Conservation (phyloP, 1,140 invertebrate genomes). For the Paralvinella palmiformis region DNA sequence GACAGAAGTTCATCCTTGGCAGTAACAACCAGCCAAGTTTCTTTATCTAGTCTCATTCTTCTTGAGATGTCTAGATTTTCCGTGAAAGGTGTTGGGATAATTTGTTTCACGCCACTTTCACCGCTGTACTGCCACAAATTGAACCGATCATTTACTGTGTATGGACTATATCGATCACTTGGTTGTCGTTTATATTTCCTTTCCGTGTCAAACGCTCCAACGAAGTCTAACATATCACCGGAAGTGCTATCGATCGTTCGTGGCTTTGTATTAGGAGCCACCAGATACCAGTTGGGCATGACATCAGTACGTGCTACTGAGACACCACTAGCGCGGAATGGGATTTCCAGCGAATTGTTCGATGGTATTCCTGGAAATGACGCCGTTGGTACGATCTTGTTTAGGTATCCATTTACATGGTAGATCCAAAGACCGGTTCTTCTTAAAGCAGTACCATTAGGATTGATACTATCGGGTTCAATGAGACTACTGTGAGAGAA, state of each 20-base stretch:
- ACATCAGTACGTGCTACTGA: neutral
- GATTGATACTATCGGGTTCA: neutral
- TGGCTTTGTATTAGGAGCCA: neutral
- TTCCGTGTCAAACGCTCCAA: neutral
- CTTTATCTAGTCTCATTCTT: neutral
- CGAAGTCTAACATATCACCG: conserved; percentile 1
- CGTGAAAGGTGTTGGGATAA: neutral
- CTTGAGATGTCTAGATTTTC: neutral
- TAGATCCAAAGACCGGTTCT: neutral
- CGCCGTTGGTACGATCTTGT: neutral
- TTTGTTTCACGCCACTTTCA: neutral
- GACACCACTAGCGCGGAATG: neutral
- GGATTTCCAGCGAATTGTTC: neutral
- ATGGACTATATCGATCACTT: neutral
- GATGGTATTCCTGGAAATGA: neutral
- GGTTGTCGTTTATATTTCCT: neutral
- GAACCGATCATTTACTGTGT: neutral
- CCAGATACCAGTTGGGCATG: conserved; percentile 8
- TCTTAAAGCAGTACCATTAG: neutral
- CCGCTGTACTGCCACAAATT: neutral
- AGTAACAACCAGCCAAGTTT: neutral
- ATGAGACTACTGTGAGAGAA: neutral
- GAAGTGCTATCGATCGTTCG: neutral
- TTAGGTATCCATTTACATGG: neutral
- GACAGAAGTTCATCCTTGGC: neutral